Evolutionary conservation across 2,888 invertebrate genomes (phyloP).

Genomic region (Pemphredon lugubris): DNA sequence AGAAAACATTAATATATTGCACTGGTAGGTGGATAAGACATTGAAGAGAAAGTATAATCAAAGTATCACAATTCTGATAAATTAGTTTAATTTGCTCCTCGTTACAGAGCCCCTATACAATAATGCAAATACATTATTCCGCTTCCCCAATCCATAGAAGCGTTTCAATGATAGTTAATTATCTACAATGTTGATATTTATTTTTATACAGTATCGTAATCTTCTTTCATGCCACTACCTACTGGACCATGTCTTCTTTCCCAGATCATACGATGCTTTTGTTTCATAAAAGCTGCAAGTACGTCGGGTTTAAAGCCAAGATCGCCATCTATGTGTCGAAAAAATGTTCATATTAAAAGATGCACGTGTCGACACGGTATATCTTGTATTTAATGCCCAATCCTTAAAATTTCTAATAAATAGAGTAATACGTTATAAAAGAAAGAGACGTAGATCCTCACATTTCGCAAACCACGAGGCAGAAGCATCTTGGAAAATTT

Average conservation of each 20-base stretch:
- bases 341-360: background rate
- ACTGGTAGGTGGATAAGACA: no score
- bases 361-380: background rate
- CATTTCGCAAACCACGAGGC: conserved; percentile 97
- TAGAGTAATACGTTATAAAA: background rate
- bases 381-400: background rate
- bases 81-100: conserved; percentile 48
- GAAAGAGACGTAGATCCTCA: conserved; percentile 81
- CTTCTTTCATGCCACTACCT: conserved; percentile 84
- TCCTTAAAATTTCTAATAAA: background rate
- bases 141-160: background rate
- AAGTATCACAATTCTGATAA: conserved; percentile 31
- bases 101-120: conserved; percentile 39
- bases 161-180: conserved; percentile 25
- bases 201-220: conserved; percentile 10
- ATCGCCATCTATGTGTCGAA: conserved; percentile 91
- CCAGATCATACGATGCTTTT: conserved; percentile 99
- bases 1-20: background rate
- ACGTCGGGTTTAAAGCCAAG: conserved; percentile 89
- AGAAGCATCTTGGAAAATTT: conserved; percentile 89
- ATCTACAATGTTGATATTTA: conserved; percentile 39
- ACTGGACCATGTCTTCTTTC: conserved; percentile 94
- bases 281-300: conserved; percentile 94
- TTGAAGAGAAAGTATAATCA: conserved; percentile 15
- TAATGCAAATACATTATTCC: conserved; percentile 26